Evolutionary conservation across 2,797 vertebrate species (phyloP).

Genomic region (Malurus leucopterus): DNA sequence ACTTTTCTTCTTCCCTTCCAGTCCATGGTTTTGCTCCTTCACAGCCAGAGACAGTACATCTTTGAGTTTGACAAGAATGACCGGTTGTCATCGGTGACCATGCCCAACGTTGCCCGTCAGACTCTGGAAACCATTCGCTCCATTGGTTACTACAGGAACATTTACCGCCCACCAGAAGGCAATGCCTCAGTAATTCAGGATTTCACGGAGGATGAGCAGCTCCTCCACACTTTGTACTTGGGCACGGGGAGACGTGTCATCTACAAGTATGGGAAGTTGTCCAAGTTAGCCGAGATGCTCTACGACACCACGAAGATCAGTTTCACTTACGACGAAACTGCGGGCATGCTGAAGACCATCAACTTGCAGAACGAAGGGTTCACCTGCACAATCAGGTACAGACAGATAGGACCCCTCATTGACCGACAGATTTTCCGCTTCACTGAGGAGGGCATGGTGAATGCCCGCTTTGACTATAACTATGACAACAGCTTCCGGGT

Average conservation of each 20-base stretch:
- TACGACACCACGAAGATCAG: conserved; percentile 93
- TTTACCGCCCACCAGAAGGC: conserved; percentile 91
- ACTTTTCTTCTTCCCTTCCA: conserved; percentile 58
- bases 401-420: conserved; percentile 94
- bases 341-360: conserved; percentile 94
- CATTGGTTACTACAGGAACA: conserved; percentile 95
- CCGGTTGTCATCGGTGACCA: conserved; percentile 92
- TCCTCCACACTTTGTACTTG: conserved; percentile 89
- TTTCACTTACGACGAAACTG: conserved; percentile 91
- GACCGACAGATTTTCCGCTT: conserved; percentile 97
- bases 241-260: conserved; percentile 91
- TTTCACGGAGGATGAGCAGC: conserved; percentile 89
- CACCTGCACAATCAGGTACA: conserved; percentile 94
- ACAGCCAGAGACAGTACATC: conserved; percentile 97
- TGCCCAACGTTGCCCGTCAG: conserved; percentile 96
- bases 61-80: conserved; percentile 98
- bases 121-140: conserved; percentile 93
- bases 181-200: conserved; percentile 93
- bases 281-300: conserved; percentile 91
- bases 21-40: conserved; percentile 97
- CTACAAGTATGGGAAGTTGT: conserved; percentile 93
- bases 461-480: conserved; percentile 97
- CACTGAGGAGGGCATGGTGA: conserved; percentile 97
- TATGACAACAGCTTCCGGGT: conserved; percentile 98
- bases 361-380: conserved; percentile 95